Evolutionary conservation across 1,140 invertebrate genomes (phyloP).

Genomic region (Zelostemma sp.): DNA sequence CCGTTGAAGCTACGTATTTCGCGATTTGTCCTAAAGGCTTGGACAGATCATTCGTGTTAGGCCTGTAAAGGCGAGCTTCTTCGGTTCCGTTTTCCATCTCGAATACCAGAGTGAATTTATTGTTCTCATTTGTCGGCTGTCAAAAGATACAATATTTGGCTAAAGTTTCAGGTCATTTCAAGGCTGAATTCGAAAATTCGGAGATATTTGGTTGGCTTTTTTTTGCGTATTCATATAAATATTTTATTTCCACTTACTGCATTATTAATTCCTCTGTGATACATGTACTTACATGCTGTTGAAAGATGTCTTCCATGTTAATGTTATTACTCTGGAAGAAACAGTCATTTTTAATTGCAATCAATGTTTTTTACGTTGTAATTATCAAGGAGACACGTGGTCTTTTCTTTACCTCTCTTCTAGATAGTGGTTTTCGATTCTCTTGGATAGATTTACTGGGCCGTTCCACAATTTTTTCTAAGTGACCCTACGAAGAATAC

Average conservation of each 20-base stretch:
- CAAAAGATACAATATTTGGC: background rate
- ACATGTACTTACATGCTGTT: constrained; percentile 72
- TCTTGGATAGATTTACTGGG: constrained; percentile 74
- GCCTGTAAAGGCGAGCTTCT: constrained; percentile 72
- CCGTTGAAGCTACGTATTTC: constrained; percentile 84
- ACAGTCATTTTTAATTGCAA: constrained; percentile 7
- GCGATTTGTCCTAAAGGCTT: constrained; percentile 81
- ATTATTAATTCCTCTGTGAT: constrained; percentile 1
- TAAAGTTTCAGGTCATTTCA: too few species aligned
- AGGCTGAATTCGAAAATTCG: too few species aligned
- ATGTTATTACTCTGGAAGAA: constrained; percentile 76
- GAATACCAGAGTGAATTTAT: constrained; percentile 83
- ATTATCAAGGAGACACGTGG: constrained; percentile 13
- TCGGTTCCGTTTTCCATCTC: constrained; percentile 77
- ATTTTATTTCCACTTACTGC: too few species aligned
- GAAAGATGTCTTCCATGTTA: constrained; percentile 77
- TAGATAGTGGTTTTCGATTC: constrained; percentile 74
- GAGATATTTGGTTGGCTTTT: too few species aligned
- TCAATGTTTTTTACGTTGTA: background rate
- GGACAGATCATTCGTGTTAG: constrained; percentile 70
- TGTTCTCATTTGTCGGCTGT: constrained; percentile 68
- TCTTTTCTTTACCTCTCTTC: constrained; percentile 72
- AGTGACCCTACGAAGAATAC: constrained; percentile 77
- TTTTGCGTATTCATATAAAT: too few species aligned
- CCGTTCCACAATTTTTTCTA: constrained; percentile 84